Evolutionary conservation across 2,797 vertebrate species (phyloP).

Genomic region (Siniperca undulata): DNA sequence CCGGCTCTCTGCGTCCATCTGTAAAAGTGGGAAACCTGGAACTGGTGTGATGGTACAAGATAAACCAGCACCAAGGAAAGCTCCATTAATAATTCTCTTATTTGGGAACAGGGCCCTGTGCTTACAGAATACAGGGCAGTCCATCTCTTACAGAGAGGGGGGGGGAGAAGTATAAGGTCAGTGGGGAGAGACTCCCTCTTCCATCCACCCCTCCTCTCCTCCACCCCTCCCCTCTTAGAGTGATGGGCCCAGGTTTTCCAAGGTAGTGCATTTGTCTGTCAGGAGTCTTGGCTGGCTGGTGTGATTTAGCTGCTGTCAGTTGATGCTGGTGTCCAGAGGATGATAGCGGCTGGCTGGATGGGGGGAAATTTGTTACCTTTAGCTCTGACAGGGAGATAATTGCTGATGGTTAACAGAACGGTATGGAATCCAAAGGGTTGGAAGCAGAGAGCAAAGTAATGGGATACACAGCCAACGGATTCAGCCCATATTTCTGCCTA

Average conservation of each 20-base stretch:
- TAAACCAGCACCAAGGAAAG: slow-evolving; percentile 89
- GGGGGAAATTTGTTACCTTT: slow-evolving; percentile 99
- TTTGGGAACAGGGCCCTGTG: slow-evolving; percentile 92
- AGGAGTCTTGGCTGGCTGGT: slow-evolving; percentile 94
- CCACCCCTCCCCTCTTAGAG: slow-evolving; percentile 84
- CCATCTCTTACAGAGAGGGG: slow-evolving; percentile 87
- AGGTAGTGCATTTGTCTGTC: slow-evolving; percentile 99
- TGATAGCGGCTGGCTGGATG: slow-evolving; percentile 98
- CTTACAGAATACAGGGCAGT: slow-evolving; percentile 92
- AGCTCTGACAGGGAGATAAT: slow-evolving; percentile 99
- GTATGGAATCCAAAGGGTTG: slow-evolving; percentile 95
- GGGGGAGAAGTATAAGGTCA: slow-evolving; percentile 86
- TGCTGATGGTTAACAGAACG: slow-evolving; percentile 99
- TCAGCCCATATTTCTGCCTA: slow-evolving; percentile 74
- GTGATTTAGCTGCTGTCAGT: slow-evolving; percentile 99
- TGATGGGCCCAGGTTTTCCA: slow-evolving; percentile 96
- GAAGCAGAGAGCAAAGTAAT: slow-evolving; percentile 85
- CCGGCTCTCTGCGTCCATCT: slow-evolving; percentile 85
- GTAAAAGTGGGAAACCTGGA: slow-evolving; percentile 86
- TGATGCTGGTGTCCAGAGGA: slow-evolving; percentile 97
- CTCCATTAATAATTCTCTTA: slow-evolving; percentile 96
- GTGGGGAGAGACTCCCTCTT: slow-evolving; percentile 89
- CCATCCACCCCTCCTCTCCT: slow-evolving; percentile 64
- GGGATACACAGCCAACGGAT: slow-evolving; percentile 80
- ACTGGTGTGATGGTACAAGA: slow-evolving; percentile 89